phyloP scores from a whole-genome alignment of 2,888 invertebrate species.

The Clepsis dumicolana region DNA sequence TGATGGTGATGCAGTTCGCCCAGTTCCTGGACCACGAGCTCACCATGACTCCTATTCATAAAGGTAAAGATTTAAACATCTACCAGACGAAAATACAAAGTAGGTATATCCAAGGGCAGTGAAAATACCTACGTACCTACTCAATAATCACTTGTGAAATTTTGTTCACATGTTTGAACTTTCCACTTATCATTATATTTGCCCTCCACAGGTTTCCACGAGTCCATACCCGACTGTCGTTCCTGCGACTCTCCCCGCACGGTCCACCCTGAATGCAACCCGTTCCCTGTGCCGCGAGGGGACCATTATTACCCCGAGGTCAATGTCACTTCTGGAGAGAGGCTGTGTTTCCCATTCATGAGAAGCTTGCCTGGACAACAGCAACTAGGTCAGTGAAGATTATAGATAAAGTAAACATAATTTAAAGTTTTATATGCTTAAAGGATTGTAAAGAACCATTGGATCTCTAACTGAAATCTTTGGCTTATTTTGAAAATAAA shows the following conservation, averaged over 20 bases:
- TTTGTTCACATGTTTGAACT: neutral
- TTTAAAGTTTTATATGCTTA: too few relatives aligned
- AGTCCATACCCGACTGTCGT: constrained; percentile 95
- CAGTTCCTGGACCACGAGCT: constrained; percentile 98
- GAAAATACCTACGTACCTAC: too few relatives aligned
- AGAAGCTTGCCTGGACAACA: constrained; percentile 97
- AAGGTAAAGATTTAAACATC: constrained; percentile 84
- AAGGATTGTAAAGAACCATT: too few relatives aligned
- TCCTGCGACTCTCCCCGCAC: constrained; percentile 94
- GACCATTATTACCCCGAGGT: constrained; percentile 96
- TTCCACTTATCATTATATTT: neutral
- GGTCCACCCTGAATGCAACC: constrained; percentile 97
- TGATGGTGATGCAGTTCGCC: constrained; percentile 98
- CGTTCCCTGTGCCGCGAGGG: constrained; percentile 94
- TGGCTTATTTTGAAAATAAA: too few relatives aligned
- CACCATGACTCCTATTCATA: constrained; percentile 97
- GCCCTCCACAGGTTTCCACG: constrained; percentile 89
- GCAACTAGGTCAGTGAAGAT: constrained; percentile 86
- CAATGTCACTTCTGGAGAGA: constrained; percentile 93
- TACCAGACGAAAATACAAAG: neutral
- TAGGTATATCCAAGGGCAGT: too few relatives aligned
- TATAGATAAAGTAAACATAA: too few relatives aligned
- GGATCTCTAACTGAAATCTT: too few relatives aligned
- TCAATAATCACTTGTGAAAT: neutral
- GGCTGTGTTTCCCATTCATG: constrained; percentile 97